These are phyloP conservation scores for Drosophila willistoni DNA, from an alignment of 1,140 invertebrate species.

Conservation along the genomic window DNA sequence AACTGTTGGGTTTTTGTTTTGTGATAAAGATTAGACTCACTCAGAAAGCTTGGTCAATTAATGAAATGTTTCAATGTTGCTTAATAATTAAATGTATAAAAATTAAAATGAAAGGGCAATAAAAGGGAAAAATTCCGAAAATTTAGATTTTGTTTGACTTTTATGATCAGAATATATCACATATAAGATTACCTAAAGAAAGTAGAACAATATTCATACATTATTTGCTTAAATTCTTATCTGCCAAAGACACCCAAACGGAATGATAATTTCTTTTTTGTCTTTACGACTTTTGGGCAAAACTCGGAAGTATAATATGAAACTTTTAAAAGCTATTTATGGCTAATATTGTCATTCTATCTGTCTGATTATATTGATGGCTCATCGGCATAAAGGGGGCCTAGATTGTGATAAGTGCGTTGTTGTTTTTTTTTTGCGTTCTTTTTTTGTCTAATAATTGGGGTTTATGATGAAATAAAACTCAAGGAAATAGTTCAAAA, in stretches of 20 bases:
- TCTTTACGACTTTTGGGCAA: background rate
- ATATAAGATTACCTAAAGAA: background rate
- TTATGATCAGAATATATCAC: background rate
- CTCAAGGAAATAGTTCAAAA: background rate
- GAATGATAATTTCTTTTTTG: background rate
- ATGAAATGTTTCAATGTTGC: too few species aligned
- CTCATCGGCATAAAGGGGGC: background rate
- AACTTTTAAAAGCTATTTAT: background rate
- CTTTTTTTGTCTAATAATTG: background rate
- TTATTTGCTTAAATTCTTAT: background rate
- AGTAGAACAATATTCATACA: background rate
- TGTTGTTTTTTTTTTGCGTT: background rate
- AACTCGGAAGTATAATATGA: background rate
- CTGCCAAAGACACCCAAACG: background rate
- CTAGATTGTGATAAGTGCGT: background rate
- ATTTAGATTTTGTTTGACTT: too few species aligned
- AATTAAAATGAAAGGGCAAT: too few species aligned
- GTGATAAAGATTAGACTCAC: too few species aligned
- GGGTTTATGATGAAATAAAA: conserved; percentile 4
- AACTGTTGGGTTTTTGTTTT: too few species aligned
- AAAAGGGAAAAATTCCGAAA: too few species aligned
- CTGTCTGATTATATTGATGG: conserved; percentile 6
- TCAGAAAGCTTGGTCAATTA: too few species aligned
- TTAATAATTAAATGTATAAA: too few species aligned
- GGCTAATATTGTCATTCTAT: conserved; percentile 2